Evolutionary conservation across 2,113 vertebrate genomes (phyloP).

Genomic region (Chaetops frenatus): DNA sequence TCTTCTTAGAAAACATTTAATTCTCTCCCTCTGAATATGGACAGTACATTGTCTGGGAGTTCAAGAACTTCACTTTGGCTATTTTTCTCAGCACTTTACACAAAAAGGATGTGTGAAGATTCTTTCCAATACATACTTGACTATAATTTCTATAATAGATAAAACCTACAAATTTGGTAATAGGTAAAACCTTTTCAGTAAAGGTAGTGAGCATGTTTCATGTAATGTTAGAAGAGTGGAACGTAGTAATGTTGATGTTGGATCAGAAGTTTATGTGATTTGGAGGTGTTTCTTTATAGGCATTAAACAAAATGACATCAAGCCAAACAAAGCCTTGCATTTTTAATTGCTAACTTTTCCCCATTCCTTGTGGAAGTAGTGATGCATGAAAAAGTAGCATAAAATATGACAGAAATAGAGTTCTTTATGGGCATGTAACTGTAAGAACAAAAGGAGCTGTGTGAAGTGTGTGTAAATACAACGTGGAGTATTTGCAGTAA

Average conservation of each 20-base stretch:
- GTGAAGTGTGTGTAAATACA: neutral
- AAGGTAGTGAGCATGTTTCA: neutral
- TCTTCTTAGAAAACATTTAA: neutral
- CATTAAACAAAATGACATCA: neutral
- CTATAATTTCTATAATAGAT: neutral
- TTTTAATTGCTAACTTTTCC: neutral
- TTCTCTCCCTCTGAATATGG: neutral
- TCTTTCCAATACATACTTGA: neutral
- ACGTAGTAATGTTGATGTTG: neutral
- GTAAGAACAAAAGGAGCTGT: neutral
- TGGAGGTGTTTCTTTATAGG: neutral
- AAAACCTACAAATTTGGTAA: neutral
- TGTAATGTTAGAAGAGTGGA: neutral
- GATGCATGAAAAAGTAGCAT: neutral
- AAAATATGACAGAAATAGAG: neutral
- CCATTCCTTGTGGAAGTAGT: neutral
- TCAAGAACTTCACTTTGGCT: neutral
- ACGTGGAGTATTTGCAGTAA: neutral
- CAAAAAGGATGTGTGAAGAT: neutral
- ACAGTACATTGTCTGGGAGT: neutral
- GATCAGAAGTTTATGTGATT: neutral
- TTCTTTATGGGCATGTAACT: neutral
- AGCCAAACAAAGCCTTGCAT: neutral
- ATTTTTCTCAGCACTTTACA: neutral
- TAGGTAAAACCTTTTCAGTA: neutral